Percentiles rank a stretch among this genome's conserved stretches.
Conservation (phyloP, 2,797 vertebrate species). For the Peromyscus nudipes region DNA sequence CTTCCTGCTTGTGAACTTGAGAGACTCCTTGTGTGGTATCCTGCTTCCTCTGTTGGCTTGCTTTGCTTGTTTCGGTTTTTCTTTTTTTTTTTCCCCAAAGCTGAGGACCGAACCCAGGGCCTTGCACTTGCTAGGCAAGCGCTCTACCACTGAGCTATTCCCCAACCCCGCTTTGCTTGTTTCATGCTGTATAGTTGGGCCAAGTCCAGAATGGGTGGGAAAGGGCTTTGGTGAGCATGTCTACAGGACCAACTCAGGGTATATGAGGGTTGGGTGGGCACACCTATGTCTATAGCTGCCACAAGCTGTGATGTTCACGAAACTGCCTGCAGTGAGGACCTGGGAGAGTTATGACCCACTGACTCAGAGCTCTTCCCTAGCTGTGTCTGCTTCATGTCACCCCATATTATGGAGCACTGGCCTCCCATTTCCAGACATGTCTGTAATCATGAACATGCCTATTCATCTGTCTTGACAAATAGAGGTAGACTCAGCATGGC, state of each 20-base stretch:
- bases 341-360: background rate
- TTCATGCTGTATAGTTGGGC: background rate
- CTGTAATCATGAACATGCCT: background rate
- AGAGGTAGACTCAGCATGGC: background rate
- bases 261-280: background rate
- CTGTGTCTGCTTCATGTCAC: background rate
- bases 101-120: no score
- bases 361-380: background rate
- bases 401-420: background rate
- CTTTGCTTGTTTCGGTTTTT: background rate
- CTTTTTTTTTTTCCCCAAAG: fast-evolving
- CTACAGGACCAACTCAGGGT: background rate
- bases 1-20: background rate
- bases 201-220: background rate
- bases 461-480: background rate
- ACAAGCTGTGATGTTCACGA: background rate
- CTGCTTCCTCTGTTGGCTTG: background rate
- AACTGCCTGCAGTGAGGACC: background rate
- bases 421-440: background rate
- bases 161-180: background rate
- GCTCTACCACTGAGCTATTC: no score
- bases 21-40: background rate
- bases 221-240: no score
- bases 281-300: background rate
- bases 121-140: no score